Conservation (phyloP, 1,140 invertebrate genomes). For the Pissodes strobi region DNA sequence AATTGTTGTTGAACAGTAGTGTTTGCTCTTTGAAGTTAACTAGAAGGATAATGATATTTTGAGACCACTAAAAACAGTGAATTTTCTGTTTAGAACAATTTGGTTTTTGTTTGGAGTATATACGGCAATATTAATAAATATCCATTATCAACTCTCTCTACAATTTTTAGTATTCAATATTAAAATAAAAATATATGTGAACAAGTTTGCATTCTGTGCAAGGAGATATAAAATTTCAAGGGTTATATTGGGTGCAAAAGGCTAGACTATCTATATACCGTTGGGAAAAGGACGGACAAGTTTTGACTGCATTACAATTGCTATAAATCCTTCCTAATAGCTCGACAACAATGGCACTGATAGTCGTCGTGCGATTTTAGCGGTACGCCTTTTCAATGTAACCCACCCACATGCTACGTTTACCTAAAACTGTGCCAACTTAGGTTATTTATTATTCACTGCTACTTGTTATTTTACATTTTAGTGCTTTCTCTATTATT, state of each 20-base stretch:
- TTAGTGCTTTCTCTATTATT: constrained; percentile 6
- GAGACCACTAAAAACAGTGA: too few relatives aligned
- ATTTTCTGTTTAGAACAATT: too few relatives aligned
- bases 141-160: too few relatives aligned
- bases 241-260: constrained; percentile 31
- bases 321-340: constrained; percentile 53
- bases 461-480: constrained; percentile 32
- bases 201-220: too few relatives aligned
- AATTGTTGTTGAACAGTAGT: too few relatives aligned
- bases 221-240: constrained; percentile 16
- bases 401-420: constrained; percentile 44
- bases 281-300: constrained; percentile 34
- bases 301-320: constrained; percentile 45
- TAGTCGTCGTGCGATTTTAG: constrained; percentile 47
- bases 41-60: too few relatives aligned
- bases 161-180: too few relatives aligned
- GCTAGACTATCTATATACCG: constrained; percentile 25
- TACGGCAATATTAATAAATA: too few relatives aligned
- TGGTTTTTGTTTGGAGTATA: too few relatives aligned
- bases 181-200: too few relatives aligned
- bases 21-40: too few relatives aligned
- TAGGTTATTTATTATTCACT: constrained; percentile 39
- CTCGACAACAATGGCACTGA: constrained; percentile 49
- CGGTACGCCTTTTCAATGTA: constrained; percentile 53
- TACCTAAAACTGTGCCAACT: constrained; percentile 45